phyloP scores from a whole-genome alignment of 2,113 vertebrate genomes.

The Dissostichus mawsoni region DNA sequence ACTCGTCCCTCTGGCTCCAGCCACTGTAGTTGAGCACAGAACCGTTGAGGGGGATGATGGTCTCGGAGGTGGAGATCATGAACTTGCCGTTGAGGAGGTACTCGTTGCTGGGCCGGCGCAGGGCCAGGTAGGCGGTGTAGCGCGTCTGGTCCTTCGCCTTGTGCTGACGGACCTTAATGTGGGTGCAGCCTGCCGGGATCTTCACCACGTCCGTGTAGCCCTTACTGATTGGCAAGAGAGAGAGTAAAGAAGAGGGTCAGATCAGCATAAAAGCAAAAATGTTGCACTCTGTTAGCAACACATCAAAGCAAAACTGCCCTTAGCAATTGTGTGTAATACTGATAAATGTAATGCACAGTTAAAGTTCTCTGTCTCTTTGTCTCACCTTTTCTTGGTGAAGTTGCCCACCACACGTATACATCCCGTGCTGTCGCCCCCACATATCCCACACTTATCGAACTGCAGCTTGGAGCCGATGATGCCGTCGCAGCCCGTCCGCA shows the following conservation, averaged over 20 bases:
- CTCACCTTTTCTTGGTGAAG: conserved; percentile 96
- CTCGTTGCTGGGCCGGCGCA: conserved; percentile 90
- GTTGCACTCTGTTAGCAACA: no score
- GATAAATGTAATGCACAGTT: no score
- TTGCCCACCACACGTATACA: conserved; percentile 93
- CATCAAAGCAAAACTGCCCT: no score
- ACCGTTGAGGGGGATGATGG: conserved; percentile 92
- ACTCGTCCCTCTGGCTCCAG: conserved; percentile 96
- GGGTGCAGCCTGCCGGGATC: conserved; percentile 94
- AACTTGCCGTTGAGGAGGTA: conserved; percentile 98
- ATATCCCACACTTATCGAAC: conserved; percentile 95
- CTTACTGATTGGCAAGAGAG: conserved; percentile 84
- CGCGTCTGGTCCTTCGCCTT: conserved; percentile 93
- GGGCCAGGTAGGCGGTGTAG: conserved; percentile 94
- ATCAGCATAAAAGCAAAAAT: not conserved
- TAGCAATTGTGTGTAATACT: no score
- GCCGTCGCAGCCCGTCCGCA: conserved; percentile 94
- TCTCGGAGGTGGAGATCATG: conserved; percentile 98
- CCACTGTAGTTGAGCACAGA: conserved; percentile 98
- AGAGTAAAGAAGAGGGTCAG: conserved; percentile 6
- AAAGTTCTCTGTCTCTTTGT: not conserved
- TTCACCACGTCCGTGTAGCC: conserved; percentile 97
- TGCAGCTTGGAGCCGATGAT: conserved; percentile 98
- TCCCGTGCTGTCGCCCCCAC: conserved; percentile 94
- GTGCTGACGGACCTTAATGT: conserved; percentile 97